Conservation (phyloP, 2,888 invertebrate species). For the Ophion ventricosus region DNA sequence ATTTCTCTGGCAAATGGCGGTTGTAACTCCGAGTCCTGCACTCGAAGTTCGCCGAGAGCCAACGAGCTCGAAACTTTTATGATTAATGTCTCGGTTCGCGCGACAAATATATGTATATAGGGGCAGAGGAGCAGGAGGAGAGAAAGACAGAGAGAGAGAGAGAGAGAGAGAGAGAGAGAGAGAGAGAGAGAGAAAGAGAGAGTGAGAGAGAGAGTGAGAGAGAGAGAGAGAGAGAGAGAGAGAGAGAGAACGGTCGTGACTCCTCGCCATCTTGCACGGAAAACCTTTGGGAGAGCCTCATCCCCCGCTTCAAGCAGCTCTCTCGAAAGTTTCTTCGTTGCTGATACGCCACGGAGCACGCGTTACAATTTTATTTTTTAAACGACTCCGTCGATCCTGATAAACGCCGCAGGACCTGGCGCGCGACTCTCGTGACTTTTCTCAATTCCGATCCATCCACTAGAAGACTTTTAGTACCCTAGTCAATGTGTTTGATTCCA, state of each 20-base stretch:
- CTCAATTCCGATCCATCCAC: no score
- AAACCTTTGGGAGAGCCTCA: constrained; percentile 39
- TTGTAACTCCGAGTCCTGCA: constrained; percentile 57
- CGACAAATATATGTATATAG: constrained; percentile 11
- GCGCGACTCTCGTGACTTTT: neutral
- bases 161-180: neutral
- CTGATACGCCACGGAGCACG: constrained; percentile 35
- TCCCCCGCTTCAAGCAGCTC: neutral
- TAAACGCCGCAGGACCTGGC: neutral
- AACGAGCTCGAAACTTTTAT: constrained; percentile 67
- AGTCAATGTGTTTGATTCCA: no score
- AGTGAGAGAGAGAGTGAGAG: neutral
- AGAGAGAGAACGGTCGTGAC: constrained; percentile 37
- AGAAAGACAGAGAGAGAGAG: neutral
- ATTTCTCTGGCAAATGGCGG: constrained; percentile 14
- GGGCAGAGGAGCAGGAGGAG: no score
- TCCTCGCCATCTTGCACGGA: constrained; percentile 53
- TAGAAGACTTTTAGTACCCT: no score
- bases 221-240: neutral
- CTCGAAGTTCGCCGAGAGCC: constrained; percentile 51
- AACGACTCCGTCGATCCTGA: neutral
- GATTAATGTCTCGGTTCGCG: constrained; percentile 65
- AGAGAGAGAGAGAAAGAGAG: neutral
- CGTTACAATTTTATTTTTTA: constrained; percentile 5
- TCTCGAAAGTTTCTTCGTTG: constrained; percentile 49